These are phyloP conservation scores for Biston stratarius DNA, from an alignment of 2,888 invertebrate species.

Conservation along the genomic window DNA sequence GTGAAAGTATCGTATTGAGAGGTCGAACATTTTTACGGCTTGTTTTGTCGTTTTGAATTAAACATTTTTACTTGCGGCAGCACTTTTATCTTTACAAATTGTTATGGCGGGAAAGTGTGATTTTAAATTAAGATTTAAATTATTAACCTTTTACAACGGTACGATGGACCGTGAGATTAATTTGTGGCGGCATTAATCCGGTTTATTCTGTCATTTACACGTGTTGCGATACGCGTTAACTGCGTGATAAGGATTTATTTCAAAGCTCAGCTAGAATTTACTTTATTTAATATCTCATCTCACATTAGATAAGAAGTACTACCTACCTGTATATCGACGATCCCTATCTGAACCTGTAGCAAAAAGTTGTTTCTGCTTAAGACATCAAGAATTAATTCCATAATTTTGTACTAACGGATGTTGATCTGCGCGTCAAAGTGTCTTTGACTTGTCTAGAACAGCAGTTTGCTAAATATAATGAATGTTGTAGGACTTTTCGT, in stretches of 20 bases:
- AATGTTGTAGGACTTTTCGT: too few species aligned
- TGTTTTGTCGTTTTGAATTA: conserved; percentile 53
- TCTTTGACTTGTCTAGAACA: too few species aligned
- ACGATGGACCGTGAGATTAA: conserved; percentile 18
- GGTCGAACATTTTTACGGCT: conserved; percentile 50
- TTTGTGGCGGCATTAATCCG: conserved; percentile 1
- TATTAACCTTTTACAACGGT: conserved; percentile 20
- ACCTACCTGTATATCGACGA: too few species aligned
- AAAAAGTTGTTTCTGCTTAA: too few species aligned
- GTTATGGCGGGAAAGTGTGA: conserved; percentile 35
- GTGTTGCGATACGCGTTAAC: not conserved
- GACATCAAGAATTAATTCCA: too few species aligned
- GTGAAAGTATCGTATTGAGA: conserved; percentile 34
- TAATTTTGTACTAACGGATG: too few species aligned
- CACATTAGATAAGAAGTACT: not conserved
- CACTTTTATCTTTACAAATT: conserved; percentile 32
- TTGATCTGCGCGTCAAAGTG: too few species aligned
- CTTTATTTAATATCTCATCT: not conserved
- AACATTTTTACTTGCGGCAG: conserved; percentile 29
- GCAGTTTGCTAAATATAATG: too few species aligned
- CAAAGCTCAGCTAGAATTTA: not conserved
- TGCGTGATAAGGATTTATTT: conserved; percentile 7
- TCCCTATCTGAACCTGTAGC: too few species aligned
- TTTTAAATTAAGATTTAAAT: conserved; percentile 26
- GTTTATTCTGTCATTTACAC: conserved; percentile 12